phyloP scores from a whole-genome alignment of 1,140 invertebrate genomes.

The Aphelenchoides besseyi region DNA sequence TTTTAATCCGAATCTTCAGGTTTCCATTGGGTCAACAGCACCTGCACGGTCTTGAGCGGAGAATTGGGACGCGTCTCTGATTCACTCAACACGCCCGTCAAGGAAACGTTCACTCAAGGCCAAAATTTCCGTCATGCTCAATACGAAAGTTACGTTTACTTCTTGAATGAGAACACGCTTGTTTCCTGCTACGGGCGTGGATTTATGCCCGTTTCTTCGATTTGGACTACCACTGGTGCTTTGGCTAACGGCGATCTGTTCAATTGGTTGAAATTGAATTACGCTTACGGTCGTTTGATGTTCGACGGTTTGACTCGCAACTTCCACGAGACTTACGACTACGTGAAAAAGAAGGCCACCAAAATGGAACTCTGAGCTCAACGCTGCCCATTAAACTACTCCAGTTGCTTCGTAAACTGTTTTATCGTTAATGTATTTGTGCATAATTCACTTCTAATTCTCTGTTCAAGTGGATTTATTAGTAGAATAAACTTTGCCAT shows the following conservation, averaged over 20 bases:
- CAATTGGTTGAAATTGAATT: conserved; percentile 29
- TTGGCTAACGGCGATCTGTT: conserved; percentile 40
- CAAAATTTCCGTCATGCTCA: conserved; percentile 52
- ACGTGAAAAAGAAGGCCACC: conserved; percentile 39
- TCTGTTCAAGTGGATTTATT: too few species aligned
- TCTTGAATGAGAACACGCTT: conserved; percentile 31
- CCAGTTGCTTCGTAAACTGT: too few species aligned
- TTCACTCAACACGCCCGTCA: conserved; percentile 23
- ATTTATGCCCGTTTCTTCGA: conserved; percentile 37
- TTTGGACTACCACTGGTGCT: conserved; percentile 31
- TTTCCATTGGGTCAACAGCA: conserved; percentile 43
- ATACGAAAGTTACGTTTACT: conserved; percentile 48
- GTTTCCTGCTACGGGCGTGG: conserved; percentile 50
- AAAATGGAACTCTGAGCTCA: conserved; percentile 39
- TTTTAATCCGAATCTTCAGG: conserved; percentile 23
- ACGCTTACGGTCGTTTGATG: conserved; percentile 18
- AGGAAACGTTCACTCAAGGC: conserved; percentile 41
- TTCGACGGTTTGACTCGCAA: conserved; percentile 29
- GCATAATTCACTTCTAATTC: too few species aligned
- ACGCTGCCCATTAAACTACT: too few species aligned
- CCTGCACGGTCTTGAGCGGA: conserved; percentile 45
- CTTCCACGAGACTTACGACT: conserved; percentile 31
- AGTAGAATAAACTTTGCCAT: too few species aligned
- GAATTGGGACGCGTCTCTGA: conserved; percentile 38
- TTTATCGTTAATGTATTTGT: too few species aligned